Base-by-base conservation (phyloP, 2,797 vertebrate species). In the Scolopax bukidnonensis region DNA sequence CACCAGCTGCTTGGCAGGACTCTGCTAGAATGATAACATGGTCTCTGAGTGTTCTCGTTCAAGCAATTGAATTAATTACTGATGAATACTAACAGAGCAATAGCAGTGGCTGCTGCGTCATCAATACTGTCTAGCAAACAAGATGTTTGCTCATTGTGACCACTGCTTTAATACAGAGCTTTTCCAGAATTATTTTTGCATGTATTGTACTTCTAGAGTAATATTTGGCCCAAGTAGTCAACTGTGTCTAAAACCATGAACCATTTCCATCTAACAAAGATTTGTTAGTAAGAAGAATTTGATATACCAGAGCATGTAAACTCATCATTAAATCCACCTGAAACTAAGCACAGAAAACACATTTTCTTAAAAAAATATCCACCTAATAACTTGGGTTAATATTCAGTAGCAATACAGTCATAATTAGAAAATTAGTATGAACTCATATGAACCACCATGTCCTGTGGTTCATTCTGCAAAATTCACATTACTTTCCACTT, bases 1-100 rank as follows among this genome's bases (percentile, higher is more conserved):
- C 91, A 95, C 60, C 87, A 96, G 87, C 93, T 96, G 93, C 93
- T 95, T 95, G 93, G 96, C 95, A 95, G 65, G 71, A 28, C 54
- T 85, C 64, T 87, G 54, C 56, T 71, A 75, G 84, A 89, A 90
- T 38, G 75, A 77, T 64, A 96, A 43, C 84, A 47, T 3, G 18
- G 77, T 70, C 89, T 93, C 18, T 4, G 40, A 82, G 88, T 1
- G 0, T 63, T 92, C 83, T 47, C 71, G 25, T 69, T 85, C 76
- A 80, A 79, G 78, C 75, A 78, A 65, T 11, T 20, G 80, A 84
- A 73, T 81, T 88, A 71, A 94, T 83, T 90, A 75, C 40, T 74
- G 59, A 14, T 17, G 74, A 89, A 50, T 4, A 33, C 2, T 16
- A 84, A 84, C 54, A 36, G 32, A 76, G 81, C 24, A 88, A 50